Base-by-base conservation (phyloP, 2,113 vertebrate species). In the Myotis brandtii region DNA sequence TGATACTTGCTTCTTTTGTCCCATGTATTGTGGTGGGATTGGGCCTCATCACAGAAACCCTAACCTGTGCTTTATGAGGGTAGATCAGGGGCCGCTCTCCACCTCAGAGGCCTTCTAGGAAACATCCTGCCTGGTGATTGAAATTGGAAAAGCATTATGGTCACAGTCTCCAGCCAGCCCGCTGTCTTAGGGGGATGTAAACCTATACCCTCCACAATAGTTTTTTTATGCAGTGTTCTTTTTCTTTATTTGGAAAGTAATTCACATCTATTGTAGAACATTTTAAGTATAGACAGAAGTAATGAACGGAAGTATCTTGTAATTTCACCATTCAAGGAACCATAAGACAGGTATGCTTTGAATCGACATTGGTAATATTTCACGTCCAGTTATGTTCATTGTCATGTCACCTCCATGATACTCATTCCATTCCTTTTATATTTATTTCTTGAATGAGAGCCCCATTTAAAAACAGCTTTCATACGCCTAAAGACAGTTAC, bases 371-470 rank as follows among this genome's bases (percentile, higher is more conserved):
- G 80, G 50, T 85, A 81, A 34, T 48, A 34, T 48, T 92, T 82
- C 43, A 34, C 14, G 14, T 85, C 83, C 48, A 83, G 0, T 67
- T 59, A 46, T 52, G 14, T 84, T 84, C 27, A 70, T 32, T 72
- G 46, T 73, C 18, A 34, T 64, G 43, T 80, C 25, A 69, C 10
- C 5, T 70, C 66, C 72, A 32, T 48, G 20, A 64, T 75, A 56
- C 23, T 93, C 21, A 0, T 83, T 87, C 16, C 9, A 17, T 85
- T 88, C n/a, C 46, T 91, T 84, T 91, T 81, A 21, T 80, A 48
- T 84, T 77, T 91, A 79, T 17, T 54, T 80, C 40, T 46, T 75
- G 43, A 95, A 46, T 73, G 56, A 85, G 20, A 91, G 27, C 27
- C 80, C 34, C 12, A 17, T 91, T 88, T 89, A 37, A 75, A 93